Percentiles rank a stretch among this genome's conserved stretches.
These are phyloP conservation scores for Jaculus jaculus DNA, from an alignment of 2,113 vertebrate genomes.

Conservation along the genomic window DNA sequence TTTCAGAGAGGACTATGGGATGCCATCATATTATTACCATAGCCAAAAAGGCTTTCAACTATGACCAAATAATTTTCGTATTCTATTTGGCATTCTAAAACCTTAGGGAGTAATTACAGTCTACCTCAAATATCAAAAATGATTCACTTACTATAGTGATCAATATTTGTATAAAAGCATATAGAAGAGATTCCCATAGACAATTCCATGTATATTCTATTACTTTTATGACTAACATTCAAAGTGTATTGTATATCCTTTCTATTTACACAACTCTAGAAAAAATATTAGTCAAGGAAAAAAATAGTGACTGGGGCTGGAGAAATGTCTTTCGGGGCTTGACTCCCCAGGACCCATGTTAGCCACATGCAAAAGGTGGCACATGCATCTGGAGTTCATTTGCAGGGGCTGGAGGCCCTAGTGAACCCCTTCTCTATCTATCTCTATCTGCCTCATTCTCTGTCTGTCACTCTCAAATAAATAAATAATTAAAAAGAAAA, in stretches of 20 bases:
- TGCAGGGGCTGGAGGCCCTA: too few relatives aligned
- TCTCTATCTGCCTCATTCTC: too few relatives aligned
- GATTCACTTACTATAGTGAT: not conserved
- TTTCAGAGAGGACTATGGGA: not conserved
- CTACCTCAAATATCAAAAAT: not conserved
- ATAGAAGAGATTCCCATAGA: not conserved
- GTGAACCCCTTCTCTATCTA: too few relatives aligned
- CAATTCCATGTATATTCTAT: not conserved
- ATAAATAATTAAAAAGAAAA: too few relatives aligned
- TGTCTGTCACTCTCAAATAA: too few relatives aligned
- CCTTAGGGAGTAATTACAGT: not conserved
- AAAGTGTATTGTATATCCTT: not conserved
- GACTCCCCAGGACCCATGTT: too few relatives aligned
- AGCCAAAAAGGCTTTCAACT: not conserved
- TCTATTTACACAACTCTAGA: too few relatives aligned
- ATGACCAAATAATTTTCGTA: not conserved
- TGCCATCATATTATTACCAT: not conserved
- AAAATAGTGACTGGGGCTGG: too few relatives aligned
- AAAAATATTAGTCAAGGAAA: too few relatives aligned
- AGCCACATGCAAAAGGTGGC: too few relatives aligned
- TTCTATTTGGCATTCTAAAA: not conserved
- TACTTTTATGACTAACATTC: not conserved
- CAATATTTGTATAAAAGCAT: not conserved
- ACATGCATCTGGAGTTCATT: too few relatives aligned
- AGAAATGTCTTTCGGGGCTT: too few relatives aligned